Conservation (phyloP, 2,888 invertebrate genomes). For the Drosophila tanythrix region DNA sequence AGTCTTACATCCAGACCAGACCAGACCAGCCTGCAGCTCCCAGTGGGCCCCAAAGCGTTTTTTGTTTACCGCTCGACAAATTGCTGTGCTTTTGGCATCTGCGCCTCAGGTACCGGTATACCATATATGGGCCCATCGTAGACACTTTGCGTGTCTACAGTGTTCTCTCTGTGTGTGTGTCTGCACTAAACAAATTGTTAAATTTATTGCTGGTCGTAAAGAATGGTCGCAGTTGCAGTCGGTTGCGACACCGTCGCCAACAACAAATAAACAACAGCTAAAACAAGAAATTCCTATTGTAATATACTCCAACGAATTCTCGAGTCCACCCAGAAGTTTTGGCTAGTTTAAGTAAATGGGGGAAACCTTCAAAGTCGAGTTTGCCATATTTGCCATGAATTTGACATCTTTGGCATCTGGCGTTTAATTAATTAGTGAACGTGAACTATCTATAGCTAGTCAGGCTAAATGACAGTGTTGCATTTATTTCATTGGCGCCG, state of each 20-base stretch:
- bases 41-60: slow-evolving; percentile 45
- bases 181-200: slow-evolving; percentile 82
- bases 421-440: slow-evolving; percentile 76
- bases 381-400: slow-evolving; percentile 55
- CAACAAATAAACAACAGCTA: slow-evolving; percentile 44
- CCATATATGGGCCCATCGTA: slow-evolving; percentile 72
- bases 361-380: slow-evolving; percentile 8
- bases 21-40: slow-evolving; percentile 33
- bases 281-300: slow-evolving; percentile 59
- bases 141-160: slow-evolving; percentile 73
- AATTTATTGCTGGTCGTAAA: slow-evolving; percentile 83
- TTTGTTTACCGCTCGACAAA: slow-evolving; percentile 78
- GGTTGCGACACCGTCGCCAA: slow-evolving; percentile 32
- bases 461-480: slow-evolving; percentile 40
- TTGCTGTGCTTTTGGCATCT: slow-evolving; percentile 79
- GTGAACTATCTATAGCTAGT: slow-evolving; percentile 53
- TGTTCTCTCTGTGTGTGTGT: slow-evolving; percentile 29
- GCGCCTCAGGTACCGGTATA: slow-evolving; percentile 57
- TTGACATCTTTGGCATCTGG: slow-evolving; percentile 60
- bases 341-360: slow-evolving; percentile 8
- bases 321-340: slow-evolving; percentile 12
- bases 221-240: slow-evolving; percentile 76
- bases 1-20: slow-evolving; percentile 41
- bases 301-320: slow-evolving; percentile 56
- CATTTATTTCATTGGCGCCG: slow-evolving; percentile 72